Evolutionary conservation across 2,113 vertebrate genomes (phyloP).

Genomic region (Pongo abelii): DNA sequence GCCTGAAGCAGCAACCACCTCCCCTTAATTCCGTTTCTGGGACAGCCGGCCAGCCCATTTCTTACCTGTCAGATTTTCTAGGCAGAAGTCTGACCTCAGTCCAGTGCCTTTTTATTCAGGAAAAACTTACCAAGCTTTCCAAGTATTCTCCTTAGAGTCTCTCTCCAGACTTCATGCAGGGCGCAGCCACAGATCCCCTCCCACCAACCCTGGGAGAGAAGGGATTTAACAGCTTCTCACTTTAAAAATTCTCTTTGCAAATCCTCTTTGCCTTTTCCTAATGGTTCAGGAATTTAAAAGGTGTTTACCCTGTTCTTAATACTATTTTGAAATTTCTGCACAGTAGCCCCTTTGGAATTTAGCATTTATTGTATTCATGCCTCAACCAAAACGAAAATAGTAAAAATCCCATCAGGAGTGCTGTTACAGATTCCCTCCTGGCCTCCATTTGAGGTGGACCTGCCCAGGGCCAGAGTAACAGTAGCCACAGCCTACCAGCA

Average conservation of each 20-base stretch:
- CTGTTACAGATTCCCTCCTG: background rate
- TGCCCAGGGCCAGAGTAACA: background rate
- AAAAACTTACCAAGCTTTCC: background rate
- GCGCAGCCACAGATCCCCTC: background rate
- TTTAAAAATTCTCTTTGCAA: background rate
- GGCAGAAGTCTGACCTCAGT: background rate
- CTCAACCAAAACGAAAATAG: background rate
- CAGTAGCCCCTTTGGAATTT: background rate
- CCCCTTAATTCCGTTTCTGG: background rate
- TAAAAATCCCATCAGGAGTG: background rate
- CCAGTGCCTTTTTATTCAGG: background rate
- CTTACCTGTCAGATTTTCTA: background rate
- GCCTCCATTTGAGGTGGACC: background rate
- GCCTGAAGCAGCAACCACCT: too few relatives aligned
- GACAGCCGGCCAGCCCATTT: background rate
- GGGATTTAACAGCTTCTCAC: background rate
- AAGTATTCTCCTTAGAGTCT: background rate
- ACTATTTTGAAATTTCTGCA: background rate
- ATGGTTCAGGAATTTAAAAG: background rate
- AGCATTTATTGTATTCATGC: background rate
- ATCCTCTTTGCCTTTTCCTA: background rate
- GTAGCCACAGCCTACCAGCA: background rate
- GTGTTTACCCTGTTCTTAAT: background rate
- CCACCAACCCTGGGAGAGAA: background rate
- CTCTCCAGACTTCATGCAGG: background rate